A percentile compares a stretch with the other conserved stretches of the same genome.
Conservation (phyloP, 2,797 vertebrate species). For the Pangasius larnaudii region DNA sequence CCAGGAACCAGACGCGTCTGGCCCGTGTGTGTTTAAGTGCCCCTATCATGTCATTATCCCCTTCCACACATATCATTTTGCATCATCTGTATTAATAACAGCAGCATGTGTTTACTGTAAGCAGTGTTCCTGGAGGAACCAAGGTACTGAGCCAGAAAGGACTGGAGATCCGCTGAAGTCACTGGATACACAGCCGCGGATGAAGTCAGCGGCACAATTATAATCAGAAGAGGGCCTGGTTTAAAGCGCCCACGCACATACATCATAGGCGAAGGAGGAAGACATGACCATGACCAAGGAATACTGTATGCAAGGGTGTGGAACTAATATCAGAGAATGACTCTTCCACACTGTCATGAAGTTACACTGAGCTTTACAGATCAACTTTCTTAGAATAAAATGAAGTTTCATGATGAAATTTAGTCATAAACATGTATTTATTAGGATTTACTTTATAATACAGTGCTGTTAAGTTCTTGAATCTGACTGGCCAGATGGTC, state of each 20-base stretch:
- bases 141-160: constrained; percentile 5
- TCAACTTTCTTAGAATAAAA: not conserved
- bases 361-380: not conserved
- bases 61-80: constrained; percentile 24
- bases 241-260: constrained; percentile 19
- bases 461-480: not conserved
- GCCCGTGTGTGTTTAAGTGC: not conserved
- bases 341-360: not conserved
- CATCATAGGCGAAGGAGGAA: constrained; percentile 28
- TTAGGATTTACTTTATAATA: not conserved
- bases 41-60: constrained; percentile 14
- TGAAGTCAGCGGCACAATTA: constrained; percentile 35
- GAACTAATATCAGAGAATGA: constrained; percentile 16
- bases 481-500: not conserved
- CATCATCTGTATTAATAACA: constrained; percentile 36
- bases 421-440: not conserved
- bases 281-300: not conserved
- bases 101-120: constrained; percentile 30
- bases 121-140: constrained; percentile 29
- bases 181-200: constrained; percentile 19
- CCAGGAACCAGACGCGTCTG: constrained; percentile 19
- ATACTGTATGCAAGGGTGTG: constrained; percentile 32
- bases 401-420: not conserved
- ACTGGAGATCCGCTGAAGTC: constrained; percentile 29
- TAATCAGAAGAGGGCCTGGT: constrained; percentile 30